phyloP scores from a whole-genome alignment of 2,888 invertebrate genomes.

The Dolomedes plantarius region DNA sequence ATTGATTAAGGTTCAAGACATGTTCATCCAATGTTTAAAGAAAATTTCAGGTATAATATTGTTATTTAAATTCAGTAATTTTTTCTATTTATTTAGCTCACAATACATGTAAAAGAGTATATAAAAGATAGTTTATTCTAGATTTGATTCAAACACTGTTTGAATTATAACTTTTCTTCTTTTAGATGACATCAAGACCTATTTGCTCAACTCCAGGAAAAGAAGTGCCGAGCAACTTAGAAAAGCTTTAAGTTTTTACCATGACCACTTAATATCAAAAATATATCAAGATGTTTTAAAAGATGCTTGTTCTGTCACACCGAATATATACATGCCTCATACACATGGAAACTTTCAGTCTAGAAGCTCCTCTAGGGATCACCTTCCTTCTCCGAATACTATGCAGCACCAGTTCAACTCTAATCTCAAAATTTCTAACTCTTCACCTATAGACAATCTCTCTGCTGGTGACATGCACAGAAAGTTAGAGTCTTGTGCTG shows the following conservation, averaged over 20 bases:
- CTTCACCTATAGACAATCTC: background rate
- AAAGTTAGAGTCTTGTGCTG: background rate
- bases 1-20: background rate
- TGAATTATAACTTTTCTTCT: background rate
- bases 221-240: constrained; percentile 19
- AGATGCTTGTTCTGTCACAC: constrained; percentile 4
- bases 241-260: constrained; percentile 31
- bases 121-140: too few relatives aligned
- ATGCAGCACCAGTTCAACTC: background rate
- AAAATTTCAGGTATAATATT: constrained; percentile 42
- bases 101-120: too few relatives aligned
- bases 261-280: constrained; percentile 25
- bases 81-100: background rate
- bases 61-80: background rate
- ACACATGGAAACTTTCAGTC: background rate
- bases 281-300: constrained; percentile 30
- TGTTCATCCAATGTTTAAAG: constrained; percentile 34
- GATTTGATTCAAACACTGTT: too few relatives aligned
- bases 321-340: constrained; percentile 29
- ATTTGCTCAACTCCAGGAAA: background rate
- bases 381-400: background rate
- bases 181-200: constrained; percentile 40
- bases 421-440: background rate
- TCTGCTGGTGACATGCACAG: background rate
- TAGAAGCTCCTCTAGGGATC: background rate